Evolutionary conservation across 2,113 vertebrate species (phyloP).

Genomic region (Phalacrocorax aristotelis): DNA sequence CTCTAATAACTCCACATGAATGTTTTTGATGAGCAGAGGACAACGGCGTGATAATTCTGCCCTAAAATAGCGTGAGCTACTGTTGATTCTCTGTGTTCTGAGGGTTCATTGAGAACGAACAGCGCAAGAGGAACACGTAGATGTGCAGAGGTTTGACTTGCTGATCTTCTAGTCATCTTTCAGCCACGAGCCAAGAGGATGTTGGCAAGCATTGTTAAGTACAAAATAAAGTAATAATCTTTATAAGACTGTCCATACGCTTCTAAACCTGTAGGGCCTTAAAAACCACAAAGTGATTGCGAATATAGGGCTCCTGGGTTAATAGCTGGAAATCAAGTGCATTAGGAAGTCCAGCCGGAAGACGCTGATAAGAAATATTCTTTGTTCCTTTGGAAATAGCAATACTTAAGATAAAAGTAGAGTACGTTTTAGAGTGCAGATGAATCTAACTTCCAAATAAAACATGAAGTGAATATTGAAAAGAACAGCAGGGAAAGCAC

Average conservation of each 20-base stretch:
- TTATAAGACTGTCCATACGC: neutral
- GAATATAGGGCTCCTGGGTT: conserved; percentile 64
- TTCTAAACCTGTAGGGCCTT: conserved; percentile 4
- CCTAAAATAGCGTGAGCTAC: neutral
- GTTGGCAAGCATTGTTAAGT: conserved; percentile 28
- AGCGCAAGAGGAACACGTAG: neutral
- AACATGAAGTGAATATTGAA: conserved; percentile 59
- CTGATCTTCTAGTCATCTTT: conserved; percentile 3
- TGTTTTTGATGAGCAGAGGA: neutral
- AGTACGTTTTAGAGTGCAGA: conserved; percentile 20
- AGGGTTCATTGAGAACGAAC: neutral
- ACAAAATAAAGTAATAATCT: conserved; percentile 35
- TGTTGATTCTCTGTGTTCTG: neutral
- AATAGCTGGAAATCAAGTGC: conserved; percentile 75
- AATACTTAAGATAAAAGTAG: conserved; percentile 61
- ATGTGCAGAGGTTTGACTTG: neutral
- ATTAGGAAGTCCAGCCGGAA: conserved; percentile 69
- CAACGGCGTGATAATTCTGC: neutral
- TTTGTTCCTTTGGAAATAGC: conserved; percentile 63
- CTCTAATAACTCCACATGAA: neutral
- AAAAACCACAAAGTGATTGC: conserved; percentile 43
- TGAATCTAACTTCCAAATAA: conserved; percentile 51
- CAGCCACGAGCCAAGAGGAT: conserved; percentile 13
- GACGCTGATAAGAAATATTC: conserved; percentile 63
- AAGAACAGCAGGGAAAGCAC: conserved; percentile 31